Percentiles rank a stretch among this genome's conserved stretches.
These are phyloP conservation scores for Ceratitis capitata DNA, from an alignment of 1,140 invertebrate species.

Conservation along the genomic window DNA sequence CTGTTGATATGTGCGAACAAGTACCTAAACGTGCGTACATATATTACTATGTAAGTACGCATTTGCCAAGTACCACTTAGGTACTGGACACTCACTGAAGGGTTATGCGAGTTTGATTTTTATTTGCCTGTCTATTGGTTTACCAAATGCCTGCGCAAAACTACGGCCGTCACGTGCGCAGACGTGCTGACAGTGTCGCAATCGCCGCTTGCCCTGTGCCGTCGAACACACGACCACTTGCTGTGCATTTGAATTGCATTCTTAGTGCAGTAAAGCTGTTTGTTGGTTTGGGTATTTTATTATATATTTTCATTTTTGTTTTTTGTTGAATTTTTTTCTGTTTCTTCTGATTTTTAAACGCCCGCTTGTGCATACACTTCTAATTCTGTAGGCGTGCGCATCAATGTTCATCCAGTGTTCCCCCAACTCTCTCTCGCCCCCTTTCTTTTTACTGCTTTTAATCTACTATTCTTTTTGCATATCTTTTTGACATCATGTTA, in stretches of 20 bases:
- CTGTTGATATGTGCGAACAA: not conserved
- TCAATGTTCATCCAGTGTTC: not conserved
- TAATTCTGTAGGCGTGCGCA: not conserved
- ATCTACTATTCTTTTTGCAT: too few species aligned
- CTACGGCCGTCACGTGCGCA: slow-evolving; percentile 13
- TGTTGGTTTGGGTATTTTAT: not conserved
- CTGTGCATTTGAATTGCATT: slow-evolving; percentile 23
- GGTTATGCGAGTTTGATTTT: not conserved
- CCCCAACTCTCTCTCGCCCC: not conserved
- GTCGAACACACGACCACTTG: not conserved
- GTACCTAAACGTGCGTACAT: not conserved
- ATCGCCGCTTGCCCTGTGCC: not conserved
- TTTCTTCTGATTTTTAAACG: not conserved
- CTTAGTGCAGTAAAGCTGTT: not conserved
- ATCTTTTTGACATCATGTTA: not conserved
- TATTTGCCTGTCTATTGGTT: not conserved
- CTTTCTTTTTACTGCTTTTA: not conserved
- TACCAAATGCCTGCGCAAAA: not conserved
- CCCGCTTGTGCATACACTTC: not conserved
- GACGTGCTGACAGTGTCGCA: slow-evolving; percentile 12
- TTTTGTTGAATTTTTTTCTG: not conserved
- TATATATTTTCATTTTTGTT: too few species aligned
- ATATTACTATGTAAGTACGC: not conserved
- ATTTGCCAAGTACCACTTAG: not conserved
- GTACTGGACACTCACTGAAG: not conserved